phyloP scores from a whole-genome alignment of 2,888 invertebrate genomes.

The Trichacis sp. region DNA sequence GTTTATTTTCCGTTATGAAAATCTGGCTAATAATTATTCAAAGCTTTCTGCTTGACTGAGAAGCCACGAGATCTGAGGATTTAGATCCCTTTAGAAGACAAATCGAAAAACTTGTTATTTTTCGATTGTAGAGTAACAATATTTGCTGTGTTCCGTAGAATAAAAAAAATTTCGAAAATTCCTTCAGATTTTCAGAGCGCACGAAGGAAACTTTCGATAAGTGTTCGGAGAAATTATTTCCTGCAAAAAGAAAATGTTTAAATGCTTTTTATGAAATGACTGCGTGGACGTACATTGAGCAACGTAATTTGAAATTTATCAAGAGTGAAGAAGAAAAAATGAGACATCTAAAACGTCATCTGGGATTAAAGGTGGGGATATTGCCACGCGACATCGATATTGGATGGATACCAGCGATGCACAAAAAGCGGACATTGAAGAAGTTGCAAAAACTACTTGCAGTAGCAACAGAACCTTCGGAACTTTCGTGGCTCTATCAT shows the following conservation, averaged over 20 bases:
- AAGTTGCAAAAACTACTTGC: slow-evolving; percentile 52
- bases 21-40: too few species aligned
- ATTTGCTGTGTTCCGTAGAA: not conserved
- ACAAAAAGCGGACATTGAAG: slow-evolving; percentile 44
- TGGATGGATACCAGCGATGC: slow-evolving; percentile 50
- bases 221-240: slow-evolving; percentile 65
- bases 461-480: slow-evolving; percentile 60
- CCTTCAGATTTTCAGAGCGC: slow-evolving; percentile 60
- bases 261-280: slow-evolving; percentile 66
- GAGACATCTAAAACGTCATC: slow-evolving; percentile 53
- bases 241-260: slow-evolving; percentile 64
- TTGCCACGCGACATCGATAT: slow-evolving; percentile 57
- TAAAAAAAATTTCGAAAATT: not conserved
- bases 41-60: too few species aligned
- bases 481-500: slow-evolving; percentile 70
- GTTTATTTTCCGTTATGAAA: too few species aligned
- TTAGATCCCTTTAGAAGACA: too few species aligned
- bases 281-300: slow-evolving; percentile 66
- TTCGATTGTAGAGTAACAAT: too few species aligned
- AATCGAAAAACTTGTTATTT: too few species aligned
- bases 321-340: slow-evolving; percentile 27
- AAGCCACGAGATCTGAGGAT: too few species aligned
- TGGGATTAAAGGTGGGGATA: slow-evolving; percentile 49
- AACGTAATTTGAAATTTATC: slow-evolving; percentile 61
- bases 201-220: slow-evolving; percentile 67